phyloP scores from a whole-genome alignment of 2,888 invertebrate genomes.

The Erebia aethiops region DNA sequence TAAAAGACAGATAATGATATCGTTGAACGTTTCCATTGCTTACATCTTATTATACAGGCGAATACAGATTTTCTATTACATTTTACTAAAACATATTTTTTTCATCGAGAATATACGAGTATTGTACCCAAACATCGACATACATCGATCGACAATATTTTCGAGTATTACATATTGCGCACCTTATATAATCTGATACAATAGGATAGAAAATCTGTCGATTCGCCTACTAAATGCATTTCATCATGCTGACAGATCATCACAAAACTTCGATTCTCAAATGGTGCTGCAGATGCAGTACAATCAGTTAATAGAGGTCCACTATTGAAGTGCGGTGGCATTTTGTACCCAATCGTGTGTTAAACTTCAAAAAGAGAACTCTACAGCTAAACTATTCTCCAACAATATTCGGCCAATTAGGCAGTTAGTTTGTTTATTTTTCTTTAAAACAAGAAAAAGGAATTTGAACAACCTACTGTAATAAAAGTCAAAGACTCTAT shows the following conservation, averaged over 20 bases:
- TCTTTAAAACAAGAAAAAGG: conserved; percentile 31
- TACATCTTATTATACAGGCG: conserved; percentile 13
- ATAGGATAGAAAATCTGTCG: conserved; percentile 24
- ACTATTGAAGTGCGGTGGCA: conserved; percentile 50
- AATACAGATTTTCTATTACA: conserved; percentile 21
- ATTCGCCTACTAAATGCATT: conserved; percentile 20
- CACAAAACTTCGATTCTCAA: conserved; percentile 25
- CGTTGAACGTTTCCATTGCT: conserved; percentile 23
- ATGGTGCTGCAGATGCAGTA: conserved; percentile 40
- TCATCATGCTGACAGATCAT: conserved; percentile 26
- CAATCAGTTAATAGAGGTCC: conserved; percentile 48
- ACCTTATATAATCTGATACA: too few relatives aligned
- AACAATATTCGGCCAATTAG: conserved; percentile 14
- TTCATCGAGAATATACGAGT: neutral
- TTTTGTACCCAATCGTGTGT: conserved; percentile 54
- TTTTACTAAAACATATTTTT: neutral
- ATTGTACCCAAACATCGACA: neutral
- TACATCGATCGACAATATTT: too few relatives aligned
- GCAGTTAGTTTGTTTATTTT: conserved; percentile 19
- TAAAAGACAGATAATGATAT: conserved; percentile 43
- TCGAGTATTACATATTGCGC: too few relatives aligned
- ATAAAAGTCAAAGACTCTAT: neutral
- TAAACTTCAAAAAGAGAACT: conserved; percentile 57
- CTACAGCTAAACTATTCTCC: conserved; percentile 19
- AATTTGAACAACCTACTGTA: neutral